Base-by-base conservation (phyloP, 2,797 vertebrate species). In the Centropyge bicolor region DNA sequence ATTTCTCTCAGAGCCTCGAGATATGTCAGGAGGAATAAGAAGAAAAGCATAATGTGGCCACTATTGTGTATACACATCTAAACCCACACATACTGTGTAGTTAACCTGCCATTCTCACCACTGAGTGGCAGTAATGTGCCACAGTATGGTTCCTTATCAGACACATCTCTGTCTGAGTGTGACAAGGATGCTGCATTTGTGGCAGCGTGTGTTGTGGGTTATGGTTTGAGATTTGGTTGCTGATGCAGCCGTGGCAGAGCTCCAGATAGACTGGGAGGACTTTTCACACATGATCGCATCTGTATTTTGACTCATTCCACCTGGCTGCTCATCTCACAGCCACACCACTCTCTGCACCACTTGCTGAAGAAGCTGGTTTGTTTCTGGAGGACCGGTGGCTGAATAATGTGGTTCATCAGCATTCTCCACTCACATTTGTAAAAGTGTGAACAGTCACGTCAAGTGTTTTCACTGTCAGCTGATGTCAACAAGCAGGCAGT, bases 111-210 rank as follows among this genome's bases (percentile, higher is more conserved):
- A 20, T 38, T 49, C 36, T 43, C n/a, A 55, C 48, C 76, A 80
- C 75, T 78, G 22, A 75, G 78, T 22, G 74, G 62, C 75, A 85
- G 83, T 55, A 57, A 45, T 19, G 24, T 6, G 20, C 13, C 17
- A 45, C 35, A 56, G 4, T n/a, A 14, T 65, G 16, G 8, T n/a
- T 55, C 10, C 27, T 31, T 31, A 31, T 31, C 27, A 31, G 27
- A 31, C 27, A 31, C 4, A 31, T 31, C 27, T 31, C 27, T 31
- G 27, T 31, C 4, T 31, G 27, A 31, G 27, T 74, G 40, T 0
- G 88, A 49, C 16, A 82, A 19, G 0, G 59, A 67, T 40, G 20
- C 24, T 57, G 11, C 17, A 20, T 27, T 55, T 55, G 24, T 55
- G 1, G 24, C 24, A 55, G 24, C 52, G 31, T 31, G 27, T 31